Conservation (phyloP, 2,888 invertebrate genomes). For the Drosophila prolongata region DNA sequence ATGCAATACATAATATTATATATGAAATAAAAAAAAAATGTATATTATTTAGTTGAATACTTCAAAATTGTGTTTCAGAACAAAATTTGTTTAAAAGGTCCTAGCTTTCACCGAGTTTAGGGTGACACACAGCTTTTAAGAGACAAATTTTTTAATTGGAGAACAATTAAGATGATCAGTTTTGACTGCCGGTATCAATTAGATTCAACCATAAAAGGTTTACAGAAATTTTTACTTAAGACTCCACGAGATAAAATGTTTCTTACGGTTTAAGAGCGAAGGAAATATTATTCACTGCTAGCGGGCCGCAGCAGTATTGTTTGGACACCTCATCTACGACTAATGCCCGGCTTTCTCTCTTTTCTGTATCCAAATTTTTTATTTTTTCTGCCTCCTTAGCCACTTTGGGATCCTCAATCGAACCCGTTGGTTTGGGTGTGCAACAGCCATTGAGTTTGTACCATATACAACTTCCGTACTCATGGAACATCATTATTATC, state of each 20-base stretch:
- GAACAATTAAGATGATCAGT: too few species aligned
- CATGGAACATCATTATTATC: not conserved
- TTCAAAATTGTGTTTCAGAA: too few species aligned
- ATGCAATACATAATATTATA: too few species aligned
- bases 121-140: too few species aligned
- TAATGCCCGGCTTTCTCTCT: slow-evolving; percentile 84
- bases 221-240: too few species aligned
- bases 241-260: not conserved
- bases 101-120: too few species aligned
- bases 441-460: not conserved
- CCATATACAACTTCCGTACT: not conserved
- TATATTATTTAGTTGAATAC: too few species aligned
- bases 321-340: slow-evolving; percentile 88
- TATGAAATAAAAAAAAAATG: too few species aligned
- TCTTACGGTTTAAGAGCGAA: slow-evolving; percentile 81
- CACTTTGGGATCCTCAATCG: slow-evolving; percentile 5
- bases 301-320: slow-evolving; percentile 87
- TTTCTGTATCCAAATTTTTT: slow-evolving; percentile 74
- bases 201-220: too few species aligned
- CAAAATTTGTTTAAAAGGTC: too few species aligned
- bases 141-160: too few species aligned
- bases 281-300: slow-evolving; percentile 90
- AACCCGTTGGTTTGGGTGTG: rapidly evolving
- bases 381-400: slow-evolving; percentile 76
- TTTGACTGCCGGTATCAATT: not conserved